Percentiles rank a stretch among this genome's conserved stretches.
phyloP scores from a whole-genome alignment of 2,113 vertebrate species.

The Xiphophorus maculatus region DNA sequence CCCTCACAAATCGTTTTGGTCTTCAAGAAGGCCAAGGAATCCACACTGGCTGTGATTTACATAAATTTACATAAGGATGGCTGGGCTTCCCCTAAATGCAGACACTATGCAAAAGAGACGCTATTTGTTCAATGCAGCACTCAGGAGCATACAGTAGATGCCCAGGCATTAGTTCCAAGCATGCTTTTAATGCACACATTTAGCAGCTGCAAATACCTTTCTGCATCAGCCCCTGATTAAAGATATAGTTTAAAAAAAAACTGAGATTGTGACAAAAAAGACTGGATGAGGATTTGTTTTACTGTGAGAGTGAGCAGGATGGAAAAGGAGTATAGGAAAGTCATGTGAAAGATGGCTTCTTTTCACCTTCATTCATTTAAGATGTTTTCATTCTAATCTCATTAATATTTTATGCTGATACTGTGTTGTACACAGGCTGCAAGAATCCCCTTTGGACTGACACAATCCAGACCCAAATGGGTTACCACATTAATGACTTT shows the following conservation, averaged over 20 bases:
- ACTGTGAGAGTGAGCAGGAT: neutral
- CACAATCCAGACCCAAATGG: neutral
- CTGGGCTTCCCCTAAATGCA: neutral
- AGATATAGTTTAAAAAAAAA: too few species aligned
- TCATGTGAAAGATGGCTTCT: neutral
- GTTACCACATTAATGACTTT: neutral
- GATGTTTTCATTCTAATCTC: neutral
- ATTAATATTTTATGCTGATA: neutral
- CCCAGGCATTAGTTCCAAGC: too few species aligned
- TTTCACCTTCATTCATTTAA: neutral
- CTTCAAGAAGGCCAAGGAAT: neutral
- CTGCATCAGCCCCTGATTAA: neutral
- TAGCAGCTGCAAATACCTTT: neutral
- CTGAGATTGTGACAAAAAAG: neutral
- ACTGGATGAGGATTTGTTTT: neutral
- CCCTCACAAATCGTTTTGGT: neutral
- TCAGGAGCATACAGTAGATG: neutral
- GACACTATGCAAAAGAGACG: too few species aligned
- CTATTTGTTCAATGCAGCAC: neutral
- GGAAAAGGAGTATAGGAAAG: too few species aligned
- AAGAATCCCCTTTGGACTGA: neutral
- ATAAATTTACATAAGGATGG: neutral
- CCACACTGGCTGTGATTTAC: neutral
- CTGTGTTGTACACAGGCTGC: neutral
- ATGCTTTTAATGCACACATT: neutral